Conservation (phyloP, 2,113 vertebrate genomes). For the Cervus canadensis region DNA sequence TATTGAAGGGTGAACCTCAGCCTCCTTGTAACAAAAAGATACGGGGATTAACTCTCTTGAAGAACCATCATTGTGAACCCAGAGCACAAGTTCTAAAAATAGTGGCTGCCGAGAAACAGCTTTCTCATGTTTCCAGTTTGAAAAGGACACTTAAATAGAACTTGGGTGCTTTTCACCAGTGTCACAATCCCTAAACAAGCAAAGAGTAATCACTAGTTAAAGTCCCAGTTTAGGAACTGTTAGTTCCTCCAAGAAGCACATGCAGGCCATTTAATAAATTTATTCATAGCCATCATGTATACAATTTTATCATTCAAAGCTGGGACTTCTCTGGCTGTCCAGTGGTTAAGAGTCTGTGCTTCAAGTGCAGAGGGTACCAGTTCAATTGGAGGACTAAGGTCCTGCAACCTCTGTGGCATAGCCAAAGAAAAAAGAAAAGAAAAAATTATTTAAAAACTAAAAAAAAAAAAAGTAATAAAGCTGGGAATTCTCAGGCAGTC, state of each 20-base stretch:
- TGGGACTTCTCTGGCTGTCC: background rate
- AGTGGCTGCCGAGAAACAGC: background rate
- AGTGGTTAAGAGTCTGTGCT: background rate
- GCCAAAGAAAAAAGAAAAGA: background rate
- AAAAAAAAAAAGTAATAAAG: background rate
- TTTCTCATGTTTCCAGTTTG: conserved; percentile 43
- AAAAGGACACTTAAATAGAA: conserved; percentile 35
- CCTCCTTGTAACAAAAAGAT: background rate
- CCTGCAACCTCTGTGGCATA: background rate
- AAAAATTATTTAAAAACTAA: background rate
- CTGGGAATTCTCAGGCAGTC: background rate
- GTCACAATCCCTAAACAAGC: conserved; percentile 10
- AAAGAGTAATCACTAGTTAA: conserved; percentile 13
- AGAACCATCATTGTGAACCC: background rate
- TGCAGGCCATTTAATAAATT: background rate
- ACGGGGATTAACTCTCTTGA: background rate
- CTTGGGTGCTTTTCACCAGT: background rate
- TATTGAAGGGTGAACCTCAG: background rate
- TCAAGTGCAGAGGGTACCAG: background rate
- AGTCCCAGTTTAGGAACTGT: background rate
- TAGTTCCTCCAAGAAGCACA: background rate
- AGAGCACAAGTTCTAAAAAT: conserved; percentile 24
- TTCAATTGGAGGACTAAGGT: background rate
- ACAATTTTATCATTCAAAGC: conserved; percentile 6
- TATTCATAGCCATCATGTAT: background rate